Base-by-base conservation (phyloP, 2,888 invertebrate species). In the Dicycla oo region DNA sequence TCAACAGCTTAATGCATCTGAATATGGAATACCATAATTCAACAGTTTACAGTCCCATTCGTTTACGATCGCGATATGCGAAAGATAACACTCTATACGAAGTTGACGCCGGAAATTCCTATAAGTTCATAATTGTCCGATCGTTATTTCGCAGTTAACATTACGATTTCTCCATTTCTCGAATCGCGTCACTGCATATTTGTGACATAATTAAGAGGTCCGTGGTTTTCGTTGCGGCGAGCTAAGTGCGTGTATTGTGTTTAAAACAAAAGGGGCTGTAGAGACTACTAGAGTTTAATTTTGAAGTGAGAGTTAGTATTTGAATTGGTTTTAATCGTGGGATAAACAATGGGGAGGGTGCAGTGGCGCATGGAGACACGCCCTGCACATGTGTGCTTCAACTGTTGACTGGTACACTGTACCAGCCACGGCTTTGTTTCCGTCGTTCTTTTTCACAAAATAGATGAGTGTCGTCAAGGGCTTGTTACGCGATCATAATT, bases 311-410 rank as follows among this genome's bases (percentile, higher is more conserved):
- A 93, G 94, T 95, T 95, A 95, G 95, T 94, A 91, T 94, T 95
- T 94, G 95, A 95, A 95, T 95, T 94, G 93, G 93, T 94, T 93
- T 93, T 95, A 95, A 95, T 95, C 96, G 96, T 94, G 95, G 95
- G 94, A 95, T 96, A 95, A 95, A 95, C 95, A 96, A 95, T 94
- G 86, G 93, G 91, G 91, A 87, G 93, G 90, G 91, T 86, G 92
- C 93, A 92, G 83, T 91, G 88, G 92, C 85, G 93, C 92, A 88
- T 76, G 87, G 81, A 88, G 93, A 91, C 94, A 93, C 95, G 93
- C 95, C 95, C 91, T 83, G 84, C 87, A 89, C 94, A 94, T 94
- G 94, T 94, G 93, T 88, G 89, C 82, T 73, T 76, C 72, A 67
- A 81, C 77, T 75, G 82, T 79, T 54, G 60, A 34, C 84, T 80